Conservation (phyloP, 1,140 invertebrate species). For the Cataglyphis hispanica region DNA sequence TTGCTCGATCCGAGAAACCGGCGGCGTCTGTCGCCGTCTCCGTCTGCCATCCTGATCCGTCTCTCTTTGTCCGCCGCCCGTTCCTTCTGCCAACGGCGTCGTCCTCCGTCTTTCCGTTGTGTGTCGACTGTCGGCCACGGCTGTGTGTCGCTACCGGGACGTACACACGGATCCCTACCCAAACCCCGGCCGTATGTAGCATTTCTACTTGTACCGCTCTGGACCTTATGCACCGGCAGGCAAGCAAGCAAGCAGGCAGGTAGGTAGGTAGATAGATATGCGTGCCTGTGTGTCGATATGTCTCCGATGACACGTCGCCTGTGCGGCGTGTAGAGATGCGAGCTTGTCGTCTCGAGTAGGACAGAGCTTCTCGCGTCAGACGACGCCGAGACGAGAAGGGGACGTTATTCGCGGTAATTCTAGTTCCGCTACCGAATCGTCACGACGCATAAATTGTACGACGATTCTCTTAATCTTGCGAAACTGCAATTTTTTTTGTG, state of each 20-base stretch:
- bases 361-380: slow-evolving; percentile 34
- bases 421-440: slow-evolving; percentile 30
- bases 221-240: slow-evolving; percentile 71
- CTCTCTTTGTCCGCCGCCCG: slow-evolving; percentile 53
- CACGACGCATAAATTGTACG: no score
- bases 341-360: slow-evolving; percentile 33
- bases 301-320: slow-evolving; percentile 53
- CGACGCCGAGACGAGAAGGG: slow-evolving; percentile 1
- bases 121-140: slow-evolving; percentile 66
- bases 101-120: slow-evolving; percentile 76
- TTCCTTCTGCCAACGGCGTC: slow-evolving; percentile 57
- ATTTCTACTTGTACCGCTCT: slow-evolving; percentile 67
- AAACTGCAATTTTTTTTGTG: neutral
- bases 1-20: slow-evolving; percentile 71
- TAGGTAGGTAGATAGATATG: slow-evolving; percentile 45
- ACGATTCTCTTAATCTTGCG: neutral
- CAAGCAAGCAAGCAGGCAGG: no score
- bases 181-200: slow-evolving; percentile 66
- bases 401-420: neutral
- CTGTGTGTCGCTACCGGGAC: slow-evolving; percentile 73
- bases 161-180: slow-evolving; percentile 65
- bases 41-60: slow-evolving; percentile 29
- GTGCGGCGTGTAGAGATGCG: slow-evolving; percentile 28
- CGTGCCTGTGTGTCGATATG: slow-evolving; percentile 68
- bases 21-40: slow-evolving; percentile 63